Evolutionary conservation across 2,888 invertebrate genomes (phyloP).

Genomic region (Drosophila gaucha): DNA sequence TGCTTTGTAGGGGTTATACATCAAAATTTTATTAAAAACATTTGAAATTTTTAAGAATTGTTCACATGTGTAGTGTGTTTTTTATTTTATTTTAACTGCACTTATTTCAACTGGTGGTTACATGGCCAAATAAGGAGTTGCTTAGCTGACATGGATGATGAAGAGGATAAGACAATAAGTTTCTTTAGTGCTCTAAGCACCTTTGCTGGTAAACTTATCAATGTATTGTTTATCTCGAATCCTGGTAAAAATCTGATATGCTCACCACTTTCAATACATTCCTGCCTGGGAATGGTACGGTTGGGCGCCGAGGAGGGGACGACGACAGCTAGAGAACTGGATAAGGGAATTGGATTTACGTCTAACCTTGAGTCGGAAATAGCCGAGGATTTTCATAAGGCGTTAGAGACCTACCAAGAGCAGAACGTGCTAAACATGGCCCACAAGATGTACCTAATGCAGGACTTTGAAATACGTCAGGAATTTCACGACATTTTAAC

Average conservation of each 20-base stretch:
- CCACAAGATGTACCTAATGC: conserved; percentile 89
- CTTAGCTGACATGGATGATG: neutral
- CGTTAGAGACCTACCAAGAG: conserved; percentile 32
- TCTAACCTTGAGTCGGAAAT: neutral
- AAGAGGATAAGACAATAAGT: neutral
- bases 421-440: conserved; percentile 86
- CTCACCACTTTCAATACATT: conserved; percentile 46
- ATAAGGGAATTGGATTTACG: conserved; percentile 20
- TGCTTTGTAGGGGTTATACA: neutral
- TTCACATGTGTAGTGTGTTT: neutral
- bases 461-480: conserved; percentile 86
- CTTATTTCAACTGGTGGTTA: neutral
- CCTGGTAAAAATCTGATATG: conserved; percentile 41
- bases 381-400: conserved; percentile 27
- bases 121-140: neutral
- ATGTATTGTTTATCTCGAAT: conserved; percentile 5
- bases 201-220: conserved; percentile 23
- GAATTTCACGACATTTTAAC: conserved; percentile 86
- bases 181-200: conserved; percentile 18
- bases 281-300: conserved; percentile 36
- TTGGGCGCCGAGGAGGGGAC: conserved; percentile 29
- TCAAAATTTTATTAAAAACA: neutral
- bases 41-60: neutral
- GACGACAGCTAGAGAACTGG: conserved; percentile 39
- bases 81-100: neutral